phyloP scores from a whole-genome alignment of 92 coral and sea anemone species.

The Epizoanthus rinbou region DNA sequence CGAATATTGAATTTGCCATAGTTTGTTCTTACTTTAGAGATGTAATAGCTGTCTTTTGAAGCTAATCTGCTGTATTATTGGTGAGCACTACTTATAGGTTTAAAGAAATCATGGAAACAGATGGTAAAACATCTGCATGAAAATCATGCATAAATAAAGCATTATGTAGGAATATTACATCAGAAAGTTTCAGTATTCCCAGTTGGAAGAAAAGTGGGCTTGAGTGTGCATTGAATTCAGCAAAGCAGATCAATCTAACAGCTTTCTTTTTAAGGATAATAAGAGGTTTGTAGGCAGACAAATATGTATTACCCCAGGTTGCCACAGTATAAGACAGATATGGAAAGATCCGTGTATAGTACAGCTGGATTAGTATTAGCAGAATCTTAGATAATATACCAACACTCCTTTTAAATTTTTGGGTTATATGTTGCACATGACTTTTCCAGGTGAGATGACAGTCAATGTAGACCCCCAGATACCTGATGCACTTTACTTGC shows the following conservation, averaged over 20 bases:
- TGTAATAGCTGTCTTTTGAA: not conserved
- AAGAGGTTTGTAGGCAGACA: not conserved
- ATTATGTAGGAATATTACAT: not conserved
- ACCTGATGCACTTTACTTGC: no score
- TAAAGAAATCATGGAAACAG: not conserved
- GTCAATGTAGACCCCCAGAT: no score
- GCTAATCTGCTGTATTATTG: no score
- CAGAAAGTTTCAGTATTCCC: not conserved
- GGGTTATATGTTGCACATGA: not conserved
- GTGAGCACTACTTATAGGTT: not conserved
- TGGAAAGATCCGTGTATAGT: not conserved
- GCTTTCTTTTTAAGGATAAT: no score
- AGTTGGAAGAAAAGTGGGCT: not conserved
- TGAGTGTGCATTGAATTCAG: not conserved
- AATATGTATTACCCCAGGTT: not conserved
- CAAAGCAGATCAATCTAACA: not conserved
- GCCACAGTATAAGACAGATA: not conserved
- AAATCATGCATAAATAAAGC: no score
- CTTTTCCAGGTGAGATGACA: not conserved
- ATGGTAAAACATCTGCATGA: not conserved
- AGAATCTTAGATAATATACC: no score
- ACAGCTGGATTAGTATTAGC: not conserved
- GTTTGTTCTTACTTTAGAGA: not conserved
- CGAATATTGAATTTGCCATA: no score
- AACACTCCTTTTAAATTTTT: no score